Evolutionary conservation across 2,888 invertebrate species (phyloP).

Genomic region (Nomada ruficornis): DNA sequence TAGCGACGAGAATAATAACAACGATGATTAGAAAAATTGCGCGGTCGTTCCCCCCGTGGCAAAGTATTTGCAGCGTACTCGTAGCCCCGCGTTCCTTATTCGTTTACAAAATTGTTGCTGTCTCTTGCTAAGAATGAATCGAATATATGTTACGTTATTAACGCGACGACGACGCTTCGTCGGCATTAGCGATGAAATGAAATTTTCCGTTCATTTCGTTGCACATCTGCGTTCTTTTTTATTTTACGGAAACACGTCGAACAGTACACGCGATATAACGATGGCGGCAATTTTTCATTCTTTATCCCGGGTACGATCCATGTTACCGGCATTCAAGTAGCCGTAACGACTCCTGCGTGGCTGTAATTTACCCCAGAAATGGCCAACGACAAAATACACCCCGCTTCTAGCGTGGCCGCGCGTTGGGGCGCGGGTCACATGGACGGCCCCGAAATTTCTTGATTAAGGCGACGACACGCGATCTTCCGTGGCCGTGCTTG

Average conservation of each 20-base stretch:
- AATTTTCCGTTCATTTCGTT: constrained; percentile 30
- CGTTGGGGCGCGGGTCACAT: constrained; percentile 40
- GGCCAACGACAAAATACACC: constrained; percentile 70
- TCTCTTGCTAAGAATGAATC: too few relatives aligned
- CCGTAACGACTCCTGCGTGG: constrained; percentile 71
- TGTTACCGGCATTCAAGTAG: constrained; percentile 56
- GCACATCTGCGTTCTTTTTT: background rate
- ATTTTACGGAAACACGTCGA: constrained; percentile 26
- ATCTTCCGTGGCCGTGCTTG: constrained; percentile 63
- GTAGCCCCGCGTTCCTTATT: too few relatives aligned
- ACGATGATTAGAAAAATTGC: constrained; percentile 59
- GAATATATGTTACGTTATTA: too few relatives aligned
- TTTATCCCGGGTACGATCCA: constrained; percentile 56
- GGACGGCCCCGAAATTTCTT: constrained; percentile 77
- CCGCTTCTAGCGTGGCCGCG: constrained; percentile 7
- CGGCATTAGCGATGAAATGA: constrained; percentile 30
- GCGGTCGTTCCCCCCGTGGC: background rate
- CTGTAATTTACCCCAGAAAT: constrained; percentile 77
- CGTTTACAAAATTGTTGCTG: too few relatives aligned
- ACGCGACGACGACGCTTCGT: background rate
- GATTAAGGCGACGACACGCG: constrained; percentile 79
- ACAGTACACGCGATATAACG: constrained; percentile 56
- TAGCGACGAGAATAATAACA: constrained; percentile 64
- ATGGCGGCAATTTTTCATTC: constrained; percentile 55
- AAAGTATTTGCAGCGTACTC: background rate